Evolutionary conservation across 2,113 vertebrate species (phyloP).

Genomic region (Hemicordylus capensis): DNA sequence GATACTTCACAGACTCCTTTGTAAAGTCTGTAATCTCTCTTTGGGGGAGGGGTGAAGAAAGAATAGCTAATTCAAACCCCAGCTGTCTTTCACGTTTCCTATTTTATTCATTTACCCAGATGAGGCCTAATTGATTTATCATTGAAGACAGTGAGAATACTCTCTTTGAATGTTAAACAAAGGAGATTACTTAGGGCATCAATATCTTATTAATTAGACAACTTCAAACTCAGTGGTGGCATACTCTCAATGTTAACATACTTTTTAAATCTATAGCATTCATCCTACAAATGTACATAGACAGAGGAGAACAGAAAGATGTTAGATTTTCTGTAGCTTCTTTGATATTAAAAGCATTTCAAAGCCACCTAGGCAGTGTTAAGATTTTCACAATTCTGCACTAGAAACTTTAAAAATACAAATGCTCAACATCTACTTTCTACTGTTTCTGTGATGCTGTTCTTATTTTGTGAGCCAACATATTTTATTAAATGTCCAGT

Average conservation of each 20-base stretch:
- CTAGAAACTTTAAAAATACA: too few relatives aligned
- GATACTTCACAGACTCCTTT: background rate
- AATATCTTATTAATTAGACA: constrained; percentile 12
- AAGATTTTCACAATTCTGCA: background rate
- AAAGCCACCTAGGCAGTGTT: background rate
- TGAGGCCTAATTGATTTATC: background rate
- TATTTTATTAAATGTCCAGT: background rate
- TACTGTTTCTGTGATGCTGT: background rate
- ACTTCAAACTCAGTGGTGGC: background rate
- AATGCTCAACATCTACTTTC: background rate
- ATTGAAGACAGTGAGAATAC: background rate
- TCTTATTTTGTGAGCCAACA: background rate
- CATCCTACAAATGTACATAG: background rate
- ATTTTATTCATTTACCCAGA: constrained; percentile 7
- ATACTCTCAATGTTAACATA: background rate
- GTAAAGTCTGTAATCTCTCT: too few relatives aligned
- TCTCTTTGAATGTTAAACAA: constrained; percentile 22
- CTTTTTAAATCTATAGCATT: background rate
- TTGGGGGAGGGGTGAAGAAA: background rate
- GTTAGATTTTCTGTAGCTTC: background rate
- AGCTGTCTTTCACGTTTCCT: background rate
- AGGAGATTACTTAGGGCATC: constrained; percentile 5
- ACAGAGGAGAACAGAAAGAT: background rate
- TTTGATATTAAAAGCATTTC: background rate
- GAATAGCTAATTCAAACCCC: background rate